A percentile compares a stretch with the other conserved stretches of the same genome.
Conservation (phyloP, 2,888 invertebrate genomes). For the Tachina fera region DNA sequence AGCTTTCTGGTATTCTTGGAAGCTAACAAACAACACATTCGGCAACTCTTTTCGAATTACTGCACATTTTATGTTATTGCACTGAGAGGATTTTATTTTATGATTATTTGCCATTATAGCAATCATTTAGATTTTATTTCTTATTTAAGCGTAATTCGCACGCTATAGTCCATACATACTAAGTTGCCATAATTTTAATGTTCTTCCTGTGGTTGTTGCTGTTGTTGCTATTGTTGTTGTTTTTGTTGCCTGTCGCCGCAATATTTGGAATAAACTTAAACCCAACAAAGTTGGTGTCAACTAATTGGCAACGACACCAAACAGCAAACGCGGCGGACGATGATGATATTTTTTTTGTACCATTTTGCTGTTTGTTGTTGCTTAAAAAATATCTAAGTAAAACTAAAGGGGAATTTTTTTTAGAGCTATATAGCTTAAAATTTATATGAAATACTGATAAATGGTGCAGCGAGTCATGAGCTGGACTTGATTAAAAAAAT, state of each 20-base stretch:
- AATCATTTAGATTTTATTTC: conserved; percentile 48
- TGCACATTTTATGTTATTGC: background rate
- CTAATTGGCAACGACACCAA: conserved; percentile 80
- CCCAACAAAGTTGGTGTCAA: conserved; percentile 77
- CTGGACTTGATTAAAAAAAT: too few relatives aligned
- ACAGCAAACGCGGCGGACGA: conserved; percentile 63
- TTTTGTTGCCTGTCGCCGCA: conserved; percentile 31
- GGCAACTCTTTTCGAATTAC: conserved; percentile 34
- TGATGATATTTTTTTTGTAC: conserved; percentile 13
- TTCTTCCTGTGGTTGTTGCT: conserved; percentile 4
- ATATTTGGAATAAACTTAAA: conserved; percentile 46
- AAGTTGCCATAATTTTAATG: conserved; percentile 38
- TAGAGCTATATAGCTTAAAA: too few relatives aligned
- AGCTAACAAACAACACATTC: background rate
- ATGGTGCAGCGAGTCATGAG: too few relatives aligned
- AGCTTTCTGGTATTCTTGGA: too few relatives aligned
- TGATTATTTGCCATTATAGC: conserved; percentile 46
- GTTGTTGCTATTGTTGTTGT: background rate
- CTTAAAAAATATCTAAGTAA: too few relatives aligned
- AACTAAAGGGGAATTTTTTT: too few relatives aligned
- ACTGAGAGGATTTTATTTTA: conserved; percentile 11
- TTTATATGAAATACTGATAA: too few relatives aligned
- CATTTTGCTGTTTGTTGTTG: conserved; percentile 9
- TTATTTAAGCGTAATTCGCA: conserved; percentile 65
- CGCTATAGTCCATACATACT: conserved; percentile 58